phyloP scores from a whole-genome alignment of 1,140 invertebrate species.

The Diorhabda sublineata region DNA sequence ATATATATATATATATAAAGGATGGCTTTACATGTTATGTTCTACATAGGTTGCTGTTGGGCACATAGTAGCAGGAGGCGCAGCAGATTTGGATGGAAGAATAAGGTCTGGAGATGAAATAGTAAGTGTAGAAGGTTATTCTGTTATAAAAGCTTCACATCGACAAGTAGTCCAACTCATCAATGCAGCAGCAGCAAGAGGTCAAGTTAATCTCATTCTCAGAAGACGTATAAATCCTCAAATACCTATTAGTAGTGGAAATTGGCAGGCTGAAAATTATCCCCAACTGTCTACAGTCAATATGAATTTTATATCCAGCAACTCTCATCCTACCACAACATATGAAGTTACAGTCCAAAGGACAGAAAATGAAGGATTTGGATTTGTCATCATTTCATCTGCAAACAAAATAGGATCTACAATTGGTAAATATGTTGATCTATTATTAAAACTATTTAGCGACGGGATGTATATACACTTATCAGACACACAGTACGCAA shows the following conservation, averaged over 20 bases:
- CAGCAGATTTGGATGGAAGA: slow-evolving; percentile 83
- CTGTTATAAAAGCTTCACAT: slow-evolving; percentile 83
- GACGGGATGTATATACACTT: too few species aligned
- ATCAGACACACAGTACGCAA: too few species aligned
- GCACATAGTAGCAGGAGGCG: slow-evolving; percentile 88
- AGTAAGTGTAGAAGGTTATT: slow-evolving; percentile 77
- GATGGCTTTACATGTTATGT: slow-evolving; percentile 1
- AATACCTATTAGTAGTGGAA: slow-evolving; percentile 21
- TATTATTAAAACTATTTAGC: too few species aligned
- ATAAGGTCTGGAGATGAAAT: slow-evolving; percentile 87
- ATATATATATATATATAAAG: slow-evolving; percentile 1
- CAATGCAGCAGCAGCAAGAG: slow-evolving; percentile 73
- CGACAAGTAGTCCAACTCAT: slow-evolving; percentile 87
- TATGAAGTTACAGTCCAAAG: slow-evolving; percentile 87
- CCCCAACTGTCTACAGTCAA: slow-evolving; percentile 25
- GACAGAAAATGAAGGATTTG: slow-evolving; percentile 94
- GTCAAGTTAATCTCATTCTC: slow-evolving; percentile 67
- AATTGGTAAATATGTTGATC: slow-evolving; percentile 65
- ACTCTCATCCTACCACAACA: slow-evolving; percentile 55
- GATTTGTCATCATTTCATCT: slow-evolving; percentile 97
- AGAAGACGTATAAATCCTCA: slow-evolving; percentile 51
- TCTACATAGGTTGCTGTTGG: slow-evolving; percentile 77
- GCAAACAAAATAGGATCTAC: slow-evolving; percentile 89
- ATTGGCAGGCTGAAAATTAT: slow-evolving; percentile 33
- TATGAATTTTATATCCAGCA: slow-evolving; percentile 26